Evolutionary conservation across 2,797 vertebrate species (phyloP), one percentile per base, ranked within the genome.

Genomic region (Esox lucius): DNA sequence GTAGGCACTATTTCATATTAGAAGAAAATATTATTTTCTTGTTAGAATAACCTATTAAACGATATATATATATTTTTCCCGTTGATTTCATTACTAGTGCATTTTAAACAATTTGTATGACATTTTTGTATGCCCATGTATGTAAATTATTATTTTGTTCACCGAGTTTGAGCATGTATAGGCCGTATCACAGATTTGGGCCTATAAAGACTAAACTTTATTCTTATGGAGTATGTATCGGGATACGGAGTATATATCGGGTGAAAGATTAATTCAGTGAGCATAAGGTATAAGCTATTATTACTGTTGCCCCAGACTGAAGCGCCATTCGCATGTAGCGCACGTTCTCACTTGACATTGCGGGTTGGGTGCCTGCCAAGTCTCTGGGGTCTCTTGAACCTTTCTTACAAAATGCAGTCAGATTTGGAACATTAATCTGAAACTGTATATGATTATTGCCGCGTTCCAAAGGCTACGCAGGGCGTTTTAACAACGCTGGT

Each of bases 301-400:
- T 62, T 77, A 62, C 53, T 73, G 39, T 73, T 19, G 33, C 31
- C 31, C 39, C 53, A 35, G 64, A 75, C 15, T 0, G 2, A 7
- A 33, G 53, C 73, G 74, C 35, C 71, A 78, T 82, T 82, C 67
- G 70, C 74, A 90, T 85, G 82, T 81, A 70, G 31, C 13, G 68
- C 88, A 90, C 83, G 86, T 89, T 83, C 82, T 48, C 68, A 3
- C 56, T 86, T 91, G 91, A 93, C 92, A 89, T 93, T 92, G 91
- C 49, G 80, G 80, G 59, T 24, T 92, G 92, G 91, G 87, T 69
- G 42, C 5, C 62, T 71, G 90, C 92, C 91, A 88, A 81, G 61
- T 61, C 26, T 17, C 74, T 26, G 28, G 59, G 62, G 59, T 46
- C 78, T 75, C 56, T 62, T 71, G 39, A 17, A 48, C 70, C 64